These are phyloP conservation scores for Xanthorhoe designata DNA, from an alignment of 2,888 invertebrate genomes.

Conservation along the genomic window DNA sequence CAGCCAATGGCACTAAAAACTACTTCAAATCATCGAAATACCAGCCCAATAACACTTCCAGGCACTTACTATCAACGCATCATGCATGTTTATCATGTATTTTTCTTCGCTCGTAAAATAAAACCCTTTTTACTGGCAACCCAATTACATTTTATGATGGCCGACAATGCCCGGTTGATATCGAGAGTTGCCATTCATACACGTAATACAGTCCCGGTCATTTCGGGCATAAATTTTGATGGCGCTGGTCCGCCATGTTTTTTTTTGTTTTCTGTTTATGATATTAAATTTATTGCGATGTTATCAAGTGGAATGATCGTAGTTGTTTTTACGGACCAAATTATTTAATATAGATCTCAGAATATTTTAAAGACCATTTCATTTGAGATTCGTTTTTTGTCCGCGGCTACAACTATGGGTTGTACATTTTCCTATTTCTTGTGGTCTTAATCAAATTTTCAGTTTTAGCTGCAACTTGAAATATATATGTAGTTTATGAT, in stretches of 20 bases:
- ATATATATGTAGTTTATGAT: no score
- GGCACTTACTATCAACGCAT: conserved; percentile 55
- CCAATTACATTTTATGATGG: conserved; percentile 84
- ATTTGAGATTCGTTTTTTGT: no score
- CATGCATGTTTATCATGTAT: conserved; percentile 79
- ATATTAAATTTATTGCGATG: conserved; percentile 14
- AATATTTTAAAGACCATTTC: no score
- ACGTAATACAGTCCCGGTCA: conserved; percentile 53
- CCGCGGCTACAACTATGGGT: no score
- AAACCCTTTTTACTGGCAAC: conserved; percentile 81
- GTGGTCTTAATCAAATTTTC: no score
- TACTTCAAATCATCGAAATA: conserved; percentile 13
- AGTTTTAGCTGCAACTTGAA: no score
- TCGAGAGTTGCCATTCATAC: conserved; percentile 69
- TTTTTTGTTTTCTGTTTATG: conserved; percentile 41
- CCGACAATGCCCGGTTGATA: conserved; percentile 72
- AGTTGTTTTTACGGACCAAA: background rate
- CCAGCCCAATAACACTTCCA: conserved; percentile 48
- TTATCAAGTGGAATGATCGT: conserved; percentile 11
- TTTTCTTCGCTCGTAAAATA: conserved; percentile 78
- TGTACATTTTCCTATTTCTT: no score
- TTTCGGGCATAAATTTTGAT: conserved; percentile 58
- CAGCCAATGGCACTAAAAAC: conserved; percentile 4
- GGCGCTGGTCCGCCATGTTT: conserved; percentile 46
- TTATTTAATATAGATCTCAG: background rate